phyloP scores from a whole-genome alignment of 2,888 invertebrate genomes.

The Syrphus vitripennis region DNA sequence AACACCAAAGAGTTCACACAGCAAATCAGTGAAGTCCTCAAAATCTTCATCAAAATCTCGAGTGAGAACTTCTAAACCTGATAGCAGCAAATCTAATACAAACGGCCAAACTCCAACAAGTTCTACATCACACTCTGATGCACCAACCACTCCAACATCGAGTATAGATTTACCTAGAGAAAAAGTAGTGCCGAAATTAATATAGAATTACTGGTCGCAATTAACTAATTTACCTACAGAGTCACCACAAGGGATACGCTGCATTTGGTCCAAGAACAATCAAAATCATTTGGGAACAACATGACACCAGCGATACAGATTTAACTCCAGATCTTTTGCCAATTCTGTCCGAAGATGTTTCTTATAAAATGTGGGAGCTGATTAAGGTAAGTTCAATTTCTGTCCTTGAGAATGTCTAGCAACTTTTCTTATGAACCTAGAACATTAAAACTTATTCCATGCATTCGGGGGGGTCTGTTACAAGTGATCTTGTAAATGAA shows the following conservation, averaged over 20 bases:
- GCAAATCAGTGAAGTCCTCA: slow-evolving; percentile 75
- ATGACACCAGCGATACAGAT: slow-evolving; percentile 79
- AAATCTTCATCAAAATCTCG: slow-evolving; percentile 78
- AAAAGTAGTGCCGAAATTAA: slow-evolving; percentile 11
- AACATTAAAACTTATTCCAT: slow-evolving; percentile 79
- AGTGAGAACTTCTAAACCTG: slow-evolving; percentile 75
- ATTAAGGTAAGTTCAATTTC: slow-evolving; percentile 76
- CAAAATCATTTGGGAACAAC: slow-evolving; percentile 81
- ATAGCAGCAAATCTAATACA: slow-evolving; percentile 53
- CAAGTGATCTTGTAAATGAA: slow-evolving; percentile 80
- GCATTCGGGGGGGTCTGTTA: slow-evolving; percentile 79
- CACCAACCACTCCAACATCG: slow-evolving; percentile 75
- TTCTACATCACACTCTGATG: slow-evolving; percentile 48
- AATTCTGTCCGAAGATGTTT: slow-evolving; percentile 79
- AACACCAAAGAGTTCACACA: slow-evolving; percentile 74
- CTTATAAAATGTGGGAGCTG: slow-evolving; percentile 80
- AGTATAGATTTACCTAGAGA: slow-evolving; percentile 72
- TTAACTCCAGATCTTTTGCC: slow-evolving; percentile 78
- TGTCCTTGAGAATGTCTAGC: background rate
- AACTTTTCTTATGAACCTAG: slow-evolving; percentile 67
- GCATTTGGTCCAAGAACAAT: slow-evolving; percentile 79
- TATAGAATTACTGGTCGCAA: background rate
- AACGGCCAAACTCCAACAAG: slow-evolving; percentile 66
- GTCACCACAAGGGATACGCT: slow-evolving; percentile 77
- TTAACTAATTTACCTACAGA: slow-evolving; percentile 65